Evolutionary conservation across 2,888 invertebrate species (phyloP).

Genomic region (Mythimna impura): DNA sequence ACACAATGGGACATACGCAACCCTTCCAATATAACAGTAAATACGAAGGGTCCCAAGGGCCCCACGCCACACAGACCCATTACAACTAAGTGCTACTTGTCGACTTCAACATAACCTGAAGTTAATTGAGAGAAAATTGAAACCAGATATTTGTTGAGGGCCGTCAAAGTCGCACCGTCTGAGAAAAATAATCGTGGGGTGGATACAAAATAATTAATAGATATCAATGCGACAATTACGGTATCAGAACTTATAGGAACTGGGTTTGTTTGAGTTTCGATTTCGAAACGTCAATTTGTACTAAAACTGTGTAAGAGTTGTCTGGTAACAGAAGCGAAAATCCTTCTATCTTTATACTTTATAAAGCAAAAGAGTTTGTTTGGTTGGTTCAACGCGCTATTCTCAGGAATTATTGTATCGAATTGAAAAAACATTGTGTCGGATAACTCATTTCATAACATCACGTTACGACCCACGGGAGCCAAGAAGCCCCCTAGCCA

Average conservation of each 20-base stretch:
- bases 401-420: no score
- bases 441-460: no score
- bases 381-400: no score
- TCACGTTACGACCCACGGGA: no score
- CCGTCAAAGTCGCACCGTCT: conserved; percentile 67
- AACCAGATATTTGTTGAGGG: conserved; percentile 78
- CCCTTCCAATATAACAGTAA: conserved; percentile 72
- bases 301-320: no score
- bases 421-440: no score
- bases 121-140: conserved; percentile 85
- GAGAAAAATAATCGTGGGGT: conserved; percentile 57
- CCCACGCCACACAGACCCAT: conserved; percentile 76
- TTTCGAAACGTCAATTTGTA: not conserved
- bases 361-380: no score
- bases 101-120: conserved; percentile 82
- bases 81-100: conserved; percentile 82
- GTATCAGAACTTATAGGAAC: conserved; percentile 33
- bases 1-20: conserved; percentile 68
- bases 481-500: no score
- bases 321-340: no score
- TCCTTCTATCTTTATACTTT: no score
- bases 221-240: conserved; percentile 41
- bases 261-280: conserved; percentile 22
- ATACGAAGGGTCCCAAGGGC: conserved; percentile 66
- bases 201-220: conserved; percentile 31